Evolutionary conservation across 2,888 invertebrate genomes (phyloP).

Genomic region (Nipponacmea schrenckii): DNA sequence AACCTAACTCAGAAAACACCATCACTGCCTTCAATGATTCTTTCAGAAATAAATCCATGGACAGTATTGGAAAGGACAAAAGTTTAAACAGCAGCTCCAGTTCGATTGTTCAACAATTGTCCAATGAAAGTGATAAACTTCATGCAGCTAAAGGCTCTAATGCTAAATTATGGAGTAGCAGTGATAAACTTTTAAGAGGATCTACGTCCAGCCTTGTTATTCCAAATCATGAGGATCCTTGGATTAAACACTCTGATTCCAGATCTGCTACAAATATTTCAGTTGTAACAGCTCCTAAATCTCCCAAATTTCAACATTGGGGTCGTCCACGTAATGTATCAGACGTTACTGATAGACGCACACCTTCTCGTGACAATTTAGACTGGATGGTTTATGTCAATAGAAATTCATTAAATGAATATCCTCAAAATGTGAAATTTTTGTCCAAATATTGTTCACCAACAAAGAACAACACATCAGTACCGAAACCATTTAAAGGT

Average conservation of each 20-base stretch:
- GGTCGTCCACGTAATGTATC: constrained; percentile 23
- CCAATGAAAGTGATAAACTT: constrained; percentile 2
- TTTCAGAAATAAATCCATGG: constrained; percentile 40
- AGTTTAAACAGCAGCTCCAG: constrained; percentile 20
- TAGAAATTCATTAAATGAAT: constrained; percentile 41
- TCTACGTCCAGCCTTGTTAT: constrained; percentile 40
- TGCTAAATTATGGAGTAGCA: constrained; percentile 40
- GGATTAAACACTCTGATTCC: constrained; percentile 35
- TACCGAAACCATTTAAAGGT: constrained; percentile 13
- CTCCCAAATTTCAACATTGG: not conserved
- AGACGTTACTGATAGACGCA: constrained; percentile 22
- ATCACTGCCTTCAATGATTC: constrained; percentile 48
- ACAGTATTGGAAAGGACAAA: constrained; percentile 33
- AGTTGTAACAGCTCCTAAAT: not conserved
- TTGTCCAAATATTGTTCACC: constrained; percentile 39
- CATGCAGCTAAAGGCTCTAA: constrained; percentile 22
- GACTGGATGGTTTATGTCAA: constrained; percentile 59
- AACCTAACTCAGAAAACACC: constrained; percentile 26
- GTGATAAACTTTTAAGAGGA: constrained; percentile 43
- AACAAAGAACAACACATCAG: constrained; percentile 35
- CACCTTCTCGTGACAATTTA: constrained; percentile 41
- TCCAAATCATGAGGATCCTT: constrained; percentile 48
- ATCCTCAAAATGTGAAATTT: constrained; percentile 16
- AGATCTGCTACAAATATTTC: not conserved
- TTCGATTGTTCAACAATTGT: constrained; percentile 11